Evolutionary conservation across 37 sponge, comb jelly and placozoan species (phyloP).

Genomic region (Cladorhizidae sp.): DNA sequence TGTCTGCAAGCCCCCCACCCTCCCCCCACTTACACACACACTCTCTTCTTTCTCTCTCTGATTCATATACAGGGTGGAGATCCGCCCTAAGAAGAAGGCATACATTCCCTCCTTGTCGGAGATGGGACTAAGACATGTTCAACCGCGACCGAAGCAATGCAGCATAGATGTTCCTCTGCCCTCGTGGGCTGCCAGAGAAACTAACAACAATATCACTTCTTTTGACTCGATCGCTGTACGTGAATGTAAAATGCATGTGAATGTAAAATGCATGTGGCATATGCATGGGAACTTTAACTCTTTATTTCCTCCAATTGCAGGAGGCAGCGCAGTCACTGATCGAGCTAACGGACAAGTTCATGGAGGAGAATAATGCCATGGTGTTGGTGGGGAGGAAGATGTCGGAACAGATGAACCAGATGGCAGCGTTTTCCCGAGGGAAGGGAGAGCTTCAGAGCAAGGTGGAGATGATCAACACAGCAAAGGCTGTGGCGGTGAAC

Average conservation of each 20-base stretch:
- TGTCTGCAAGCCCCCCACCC: no score
- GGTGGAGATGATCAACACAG: conserved; percentile 81
- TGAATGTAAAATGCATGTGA: not conserved
- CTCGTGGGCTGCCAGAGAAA: not conserved
- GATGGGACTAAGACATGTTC: not conserved
- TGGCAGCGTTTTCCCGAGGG: conserved; percentile 75
- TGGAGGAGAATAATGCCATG: conserved; percentile 76
- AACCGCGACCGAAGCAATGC: not conserved
- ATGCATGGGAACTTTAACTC: not conserved
- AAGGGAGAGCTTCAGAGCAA: conserved; percentile 64
- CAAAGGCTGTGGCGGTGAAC: conserved; percentile 71
- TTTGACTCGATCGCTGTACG: conserved; percentile 55
- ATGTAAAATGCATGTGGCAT: not conserved
- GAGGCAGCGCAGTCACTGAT: conserved; percentile 66
- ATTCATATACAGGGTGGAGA: not conserved
- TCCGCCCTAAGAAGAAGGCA: not conserved
- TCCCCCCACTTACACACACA: no score
- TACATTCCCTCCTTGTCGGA: not conserved
- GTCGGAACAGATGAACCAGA: conserved; percentile 81
- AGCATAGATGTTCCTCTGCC: conserved; percentile 45
- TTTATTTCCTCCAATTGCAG: conserved; percentile 19
- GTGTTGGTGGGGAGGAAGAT: conserved; percentile 83
- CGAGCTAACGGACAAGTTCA: conserved; percentile 70
- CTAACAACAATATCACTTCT: conserved; percentile 1
- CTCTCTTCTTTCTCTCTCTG: no score